Base-by-base conservation (phyloP, 2,113 vertebrate species). In the Cryptotis parvus region DNA sequence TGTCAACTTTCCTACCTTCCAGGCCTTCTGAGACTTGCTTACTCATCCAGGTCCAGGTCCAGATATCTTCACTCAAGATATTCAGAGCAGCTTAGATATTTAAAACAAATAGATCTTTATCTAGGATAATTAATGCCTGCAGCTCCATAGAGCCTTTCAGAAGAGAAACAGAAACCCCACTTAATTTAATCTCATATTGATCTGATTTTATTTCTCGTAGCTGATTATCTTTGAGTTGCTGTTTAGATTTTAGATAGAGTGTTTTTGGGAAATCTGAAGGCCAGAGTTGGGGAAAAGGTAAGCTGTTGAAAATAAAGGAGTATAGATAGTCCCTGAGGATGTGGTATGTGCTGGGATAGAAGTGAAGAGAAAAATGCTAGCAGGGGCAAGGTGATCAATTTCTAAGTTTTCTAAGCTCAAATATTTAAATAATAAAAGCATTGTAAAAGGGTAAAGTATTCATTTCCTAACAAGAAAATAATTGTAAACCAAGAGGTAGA, bases 381-480 rank as follows among this genome's bases (percentile, higher is more conserved):
- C 35, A 85, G 6, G 11, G 35, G 11, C 27, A 29, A 75, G 33
- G 70, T 58, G 22, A 61, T 58, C 4, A 27, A 61, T 20, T 35
- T 24, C 35, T 82, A 27, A 70, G 31, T 76, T 90, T 63, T 1
- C 33, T 15, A 84, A 37, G 41, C 33, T 80, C 22, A 63, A 74
- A 85, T 27, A 82, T 10, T 39, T 49, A 86, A 77, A 41, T 5
- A 61, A 55, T 41, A 27, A 66, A 76, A 89, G 10, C n/a, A 41
- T 7, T 55, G 0, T 72, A 43, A 58, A 33, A 70, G 45, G 37
- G 61, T 33, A 66, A 37, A 35, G 52, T 22, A 72, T 3, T 9
- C 39, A 4, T 29, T 83, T 92, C 3, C 12, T 73, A 86, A 79
- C 27, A 88, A 72, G 68, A 65, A 93, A 77, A 61, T 86, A 89